phyloP scores from a whole-genome alignment of 2,888 invertebrate genomes.

The Ochropleura plecta region DNA sequence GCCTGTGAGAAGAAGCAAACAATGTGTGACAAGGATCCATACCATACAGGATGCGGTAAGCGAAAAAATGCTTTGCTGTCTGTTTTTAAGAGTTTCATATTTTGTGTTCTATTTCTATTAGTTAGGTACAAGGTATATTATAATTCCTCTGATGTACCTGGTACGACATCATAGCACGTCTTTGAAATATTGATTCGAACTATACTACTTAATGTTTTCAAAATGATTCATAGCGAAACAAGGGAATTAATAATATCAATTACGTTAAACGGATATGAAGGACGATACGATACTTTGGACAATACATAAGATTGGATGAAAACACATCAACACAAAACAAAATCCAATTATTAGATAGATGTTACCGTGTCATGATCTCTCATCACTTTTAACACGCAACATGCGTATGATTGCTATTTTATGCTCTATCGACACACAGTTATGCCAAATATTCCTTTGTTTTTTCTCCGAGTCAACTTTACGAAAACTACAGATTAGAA shows the following conservation, averaged over 20 bases:
- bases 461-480: neutral
- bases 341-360: neutral
- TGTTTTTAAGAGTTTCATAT: neutral
- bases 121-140: neutral
- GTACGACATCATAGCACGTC: neutral
- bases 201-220: too few relatives aligned
- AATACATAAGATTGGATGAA: neutral
- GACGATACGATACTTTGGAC: neutral
- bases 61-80: neutral
- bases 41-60: slow-evolving; percentile 82
- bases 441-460: neutral
- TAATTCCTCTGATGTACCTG: neutral
- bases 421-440: slow-evolving; percentile 18
- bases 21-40: slow-evolving; percentile 77
- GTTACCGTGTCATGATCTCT: neutral
- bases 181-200: slow-evolving; percentile 10
- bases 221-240: neutral
- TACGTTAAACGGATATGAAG: neutral
- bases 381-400: neutral
- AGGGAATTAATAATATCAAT: neutral
- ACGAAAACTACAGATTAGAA: neutral
- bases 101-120: neutral
- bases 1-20: slow-evolving; percentile 83
- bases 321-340: neutral
- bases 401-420: slow-evolving; percentile 26